Evolutionary conservation across 1,140 invertebrate genomes (phyloP), one percentile per base, ranked within the genome.

Genomic region (Pygmarrhopalites habei): DNA sequence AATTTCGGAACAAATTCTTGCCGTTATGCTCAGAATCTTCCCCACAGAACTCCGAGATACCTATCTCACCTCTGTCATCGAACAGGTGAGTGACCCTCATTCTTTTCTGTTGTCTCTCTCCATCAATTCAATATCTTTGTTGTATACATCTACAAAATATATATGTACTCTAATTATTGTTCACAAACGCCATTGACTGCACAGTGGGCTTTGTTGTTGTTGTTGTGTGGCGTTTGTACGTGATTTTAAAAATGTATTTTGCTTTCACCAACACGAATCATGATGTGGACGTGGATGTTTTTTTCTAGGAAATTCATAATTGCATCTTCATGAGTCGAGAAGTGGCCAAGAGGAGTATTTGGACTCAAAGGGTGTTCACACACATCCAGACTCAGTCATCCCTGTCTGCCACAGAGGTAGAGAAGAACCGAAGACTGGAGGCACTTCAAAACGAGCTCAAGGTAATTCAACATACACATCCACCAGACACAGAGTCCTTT

Each of bases 231-330:
- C n/a, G n/a, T n/a, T n/a, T n/a, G n/a, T n/a, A n/a, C n/a, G n/a
- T n/a, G n/a, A n/a, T n/a, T n/a, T n/a, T n/a, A n/a, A n/a, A n/a
- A n/a, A n/a, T n/a, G n/a, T n/a, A n/a, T n/a, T n/a, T n/a, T n/a
- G n/a, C n/a, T n/a, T n/a, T n/a, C n/a, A n/a, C n/a, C n/a, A n/a
- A n/a, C n/a, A n/a, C n/a, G n/a, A n/a, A n/a, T n/a, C n/a, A n/a
- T n/a, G n/a, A n/a, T n/a, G n/a, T n/a, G n/a, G n/a, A n/a, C n/a
- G n/a, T n/a, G n/a, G n/a, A n/a, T n/a, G n/a, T n/a, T n/a, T n/a
- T n/a, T n/a, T n/a, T n/a, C n/a, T n/a, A 85, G 82, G 86, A 87
- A 75, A 84, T 89, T 1, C 85, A 88, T 70, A 87, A 88, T 72
- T 86, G 85, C 1, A 84, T 88, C 7, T 79, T 87, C 53, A 85